Conservation (phyloP, 2,888 invertebrate species). For the Seladonia tumulorum region DNA sequence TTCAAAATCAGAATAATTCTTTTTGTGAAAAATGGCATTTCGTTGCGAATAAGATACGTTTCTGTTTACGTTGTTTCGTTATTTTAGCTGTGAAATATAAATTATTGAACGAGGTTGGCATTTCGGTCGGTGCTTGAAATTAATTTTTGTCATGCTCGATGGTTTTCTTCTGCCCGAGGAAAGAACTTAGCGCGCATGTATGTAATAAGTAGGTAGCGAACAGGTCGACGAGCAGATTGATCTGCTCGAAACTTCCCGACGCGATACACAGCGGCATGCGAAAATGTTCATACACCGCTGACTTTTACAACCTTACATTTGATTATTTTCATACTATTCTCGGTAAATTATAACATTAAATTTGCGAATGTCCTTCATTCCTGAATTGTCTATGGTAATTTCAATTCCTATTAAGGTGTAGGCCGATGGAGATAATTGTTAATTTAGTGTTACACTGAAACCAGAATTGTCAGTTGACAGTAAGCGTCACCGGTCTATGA, state of each 20-base stretch:
- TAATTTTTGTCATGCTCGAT: background rate
- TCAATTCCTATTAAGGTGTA: background rate
- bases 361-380: background rate
- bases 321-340: background rate
- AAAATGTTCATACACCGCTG: constrained; percentile 15
- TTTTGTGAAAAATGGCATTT: constrained; percentile 60
- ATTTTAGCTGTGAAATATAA: background rate
- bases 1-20: constrained; percentile 56
- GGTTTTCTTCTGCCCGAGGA: background rate
- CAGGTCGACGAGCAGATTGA: background rate
- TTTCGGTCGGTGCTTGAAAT: constrained; percentile 21
- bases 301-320: background rate
- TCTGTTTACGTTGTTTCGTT: background rate
- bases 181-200: background rate
- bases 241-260: constrained; percentile 25
- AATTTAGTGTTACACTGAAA: background rate
- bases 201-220: background rate
- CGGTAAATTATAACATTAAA: background rate
- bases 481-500: constrained; percentile 7
- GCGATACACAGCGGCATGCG: constrained; percentile 4
- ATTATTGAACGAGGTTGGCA: constrained; percentile 21
- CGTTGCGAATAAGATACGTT: background rate
- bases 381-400: background rate
- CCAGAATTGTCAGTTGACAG: constrained; percentile 1
- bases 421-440: background rate